Conservation (phyloP, 2,888 invertebrate genomes). For the Andrena haemorrhoa region DNA sequence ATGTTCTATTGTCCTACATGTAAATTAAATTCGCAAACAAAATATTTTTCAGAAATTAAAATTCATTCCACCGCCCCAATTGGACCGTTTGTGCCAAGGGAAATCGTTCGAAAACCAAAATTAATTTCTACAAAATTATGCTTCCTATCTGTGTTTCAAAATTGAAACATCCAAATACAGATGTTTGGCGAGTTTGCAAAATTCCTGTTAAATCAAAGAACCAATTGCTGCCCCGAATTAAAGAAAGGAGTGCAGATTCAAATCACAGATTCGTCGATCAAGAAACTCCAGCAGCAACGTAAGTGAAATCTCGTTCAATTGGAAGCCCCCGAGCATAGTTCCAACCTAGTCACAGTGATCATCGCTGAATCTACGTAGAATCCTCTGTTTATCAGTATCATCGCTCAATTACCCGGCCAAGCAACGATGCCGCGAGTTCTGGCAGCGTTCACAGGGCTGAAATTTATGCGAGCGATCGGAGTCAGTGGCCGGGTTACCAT, state of each 20-base stretch:
- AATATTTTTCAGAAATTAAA: no score
- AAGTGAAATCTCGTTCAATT: background rate
- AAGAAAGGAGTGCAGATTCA: background rate
- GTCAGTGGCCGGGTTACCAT: slow-evolving; percentile 48
- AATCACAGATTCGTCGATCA: background rate
- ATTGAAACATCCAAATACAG: no score
- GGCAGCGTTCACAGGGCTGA: slow-evolving; percentile 36
- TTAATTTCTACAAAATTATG: no score
- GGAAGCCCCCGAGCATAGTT: background rate
- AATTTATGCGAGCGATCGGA: slow-evolving; percentile 66
- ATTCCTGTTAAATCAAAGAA: no score
- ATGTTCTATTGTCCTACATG: no score
- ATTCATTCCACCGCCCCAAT: no score
- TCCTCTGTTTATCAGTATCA: slow-evolving; percentile 52
- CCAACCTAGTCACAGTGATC: background rate
- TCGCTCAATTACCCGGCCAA: slow-evolving; percentile 56
- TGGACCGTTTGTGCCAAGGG: no score
- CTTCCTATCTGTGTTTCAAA: no score
- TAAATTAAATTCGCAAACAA: no score
- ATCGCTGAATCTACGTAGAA: slow-evolving; percentile 11
- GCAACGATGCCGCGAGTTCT: slow-evolving; percentile 35
- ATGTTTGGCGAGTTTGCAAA: no score
- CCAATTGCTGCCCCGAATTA: background rate
- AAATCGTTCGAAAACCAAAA: no score
- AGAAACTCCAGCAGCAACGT: background rate